Conservation (phyloP, 1,140 invertebrate species). For the Micrasema minimum region DNA sequence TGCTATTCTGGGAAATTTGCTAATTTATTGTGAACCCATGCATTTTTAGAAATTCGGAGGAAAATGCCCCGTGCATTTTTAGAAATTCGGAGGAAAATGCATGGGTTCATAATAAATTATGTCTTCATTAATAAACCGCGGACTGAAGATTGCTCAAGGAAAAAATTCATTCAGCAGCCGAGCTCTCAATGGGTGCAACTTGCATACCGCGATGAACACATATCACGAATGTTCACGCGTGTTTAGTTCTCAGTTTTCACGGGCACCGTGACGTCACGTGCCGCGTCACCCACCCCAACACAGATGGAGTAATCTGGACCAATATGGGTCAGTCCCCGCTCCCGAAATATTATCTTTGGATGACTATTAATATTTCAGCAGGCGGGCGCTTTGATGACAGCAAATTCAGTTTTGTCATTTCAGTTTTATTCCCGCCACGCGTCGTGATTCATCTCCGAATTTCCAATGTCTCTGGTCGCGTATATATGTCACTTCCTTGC, state of each 20-base stretch:
- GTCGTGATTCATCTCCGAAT: conserved; percentile 14
- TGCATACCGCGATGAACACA: too few relatives aligned
- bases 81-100: too few relatives aligned
- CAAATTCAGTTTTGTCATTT: conserved; percentile 49
- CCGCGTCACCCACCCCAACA: conserved; percentile 1
- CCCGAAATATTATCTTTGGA: conserved; percentile 19
- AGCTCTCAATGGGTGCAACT: too few relatives aligned
- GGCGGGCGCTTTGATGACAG: conserved; percentile 37
- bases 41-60: too few relatives aligned
- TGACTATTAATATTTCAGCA: conserved; percentile 50
- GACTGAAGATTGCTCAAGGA: too few relatives aligned
- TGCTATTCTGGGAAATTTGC: too few relatives aligned
- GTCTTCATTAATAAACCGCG: too few relatives aligned
- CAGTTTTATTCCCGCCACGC: conserved; percentile 48
- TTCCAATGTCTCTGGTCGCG: background rate
- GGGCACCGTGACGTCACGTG: conserved; percentile 5
- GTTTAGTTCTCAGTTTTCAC: conserved; percentile 10
- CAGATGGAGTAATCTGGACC: background rate
- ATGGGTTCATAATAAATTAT: too few relatives aligned
- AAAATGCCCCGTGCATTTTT: too few relatives aligned
- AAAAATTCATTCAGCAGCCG: too few relatives aligned
- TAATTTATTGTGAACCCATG: too few relatives aligned
- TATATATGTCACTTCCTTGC: conserved; percentile 2
- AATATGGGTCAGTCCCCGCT: conserved; percentile 27
- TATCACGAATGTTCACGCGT: too few relatives aligned